A percentile compares a stretch with the other conserved stretches of the same genome.
Evolutionary conservation across 2,888 invertebrate species (phyloP).

Genomic region (Thymelicus lineola): DNA sequence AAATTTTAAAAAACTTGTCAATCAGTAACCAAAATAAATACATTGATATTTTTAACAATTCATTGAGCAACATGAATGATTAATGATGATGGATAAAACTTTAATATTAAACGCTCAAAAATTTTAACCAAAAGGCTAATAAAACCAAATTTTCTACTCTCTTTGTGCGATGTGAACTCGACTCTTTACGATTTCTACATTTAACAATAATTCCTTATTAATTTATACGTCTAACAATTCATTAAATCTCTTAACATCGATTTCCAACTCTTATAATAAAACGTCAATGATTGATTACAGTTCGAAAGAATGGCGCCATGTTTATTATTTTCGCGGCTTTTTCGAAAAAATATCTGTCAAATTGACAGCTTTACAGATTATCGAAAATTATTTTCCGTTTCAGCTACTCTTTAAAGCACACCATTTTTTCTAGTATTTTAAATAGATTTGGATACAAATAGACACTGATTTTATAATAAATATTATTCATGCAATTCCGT

Average conservation of each 20-base stretch:
- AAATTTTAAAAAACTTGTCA: background rate
- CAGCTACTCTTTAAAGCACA: slow-evolving; percentile 13
- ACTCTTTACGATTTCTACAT: slow-evolving; percentile 66
- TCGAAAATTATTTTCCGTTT: slow-evolving; percentile 1
- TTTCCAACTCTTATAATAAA: slow-evolving; percentile 61
- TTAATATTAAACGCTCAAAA: slow-evolving; percentile 35
- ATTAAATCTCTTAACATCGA: slow-evolving; percentile 66
- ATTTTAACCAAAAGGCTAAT: slow-evolving; percentile 39
- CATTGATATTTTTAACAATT: slow-evolving; percentile 1
- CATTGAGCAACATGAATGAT: slow-evolving; percentile 29
- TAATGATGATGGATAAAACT: background rate
- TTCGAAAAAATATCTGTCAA: slow-evolving; percentile 22
- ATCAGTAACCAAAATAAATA: background rate
- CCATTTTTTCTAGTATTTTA: slow-evolving; percentile 21
- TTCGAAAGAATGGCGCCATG: slow-evolving; percentile 46
- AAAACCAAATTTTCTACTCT: slow-evolving; percentile 57
- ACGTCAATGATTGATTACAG: slow-evolving; percentile 62
- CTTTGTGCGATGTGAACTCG: slow-evolving; percentile 80
- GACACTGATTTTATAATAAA: slow-evolving; percentile 34
- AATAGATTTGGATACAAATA: slow-evolving; percentile 32
- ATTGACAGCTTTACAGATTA: slow-evolving; percentile 25
- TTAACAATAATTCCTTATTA: slow-evolving; percentile 67
- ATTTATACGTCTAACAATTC: slow-evolving; percentile 61
- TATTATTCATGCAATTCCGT: slow-evolving; percentile 34
- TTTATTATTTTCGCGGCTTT: slow-evolving; percentile 13